Evolutionary conservation across 2,113 vertebrate species (phyloP), one percentile per base, ranked within the genome.

Genomic region (Sinocyclocheilus anophthalmus): DNA sequence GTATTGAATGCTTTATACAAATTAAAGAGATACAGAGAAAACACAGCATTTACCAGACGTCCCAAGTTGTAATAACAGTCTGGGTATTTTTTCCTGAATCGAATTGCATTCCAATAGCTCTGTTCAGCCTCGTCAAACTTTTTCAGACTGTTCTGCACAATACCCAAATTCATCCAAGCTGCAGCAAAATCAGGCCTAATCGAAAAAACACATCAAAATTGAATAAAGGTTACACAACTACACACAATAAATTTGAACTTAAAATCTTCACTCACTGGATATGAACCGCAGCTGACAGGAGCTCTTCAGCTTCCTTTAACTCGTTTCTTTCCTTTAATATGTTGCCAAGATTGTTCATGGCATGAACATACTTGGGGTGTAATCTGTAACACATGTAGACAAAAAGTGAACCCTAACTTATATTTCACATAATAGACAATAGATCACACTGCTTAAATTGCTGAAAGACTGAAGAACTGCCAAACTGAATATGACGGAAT

Each of bases 291-390:
- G 96, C 94, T 11, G 96, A 97, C 77, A 99, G 93, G 88, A 99
- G 94, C 89, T 96, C 93, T 86, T 99, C 97, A 0, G 98, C 98
- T 93, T 98, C 97, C 8, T 92, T 92, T 5, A 99, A 96, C 87
- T 99, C 96, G 33, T 97, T 96, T 91, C 95, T 95, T 92, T 99
- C 98, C 91, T 99, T 99, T 86, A 99, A 93, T 92, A 99, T 99
- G 90, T 99, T 99, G 84, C 97, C 98, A 72, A 99, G 96, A 92
- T 99, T 99, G 94, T 99, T 99, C 98, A 99, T 99, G 88, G 98
- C 98, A 75, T 99, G 98, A 76, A 99, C 97, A 0, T 99, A 99
- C 83, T 97, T 97, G 7, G 98, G 98, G 91, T 99, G 97, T 67
- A 99, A 93, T 92, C 98, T 99, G 91, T 22, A 92, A 55, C 76